Evolutionary conservation across 2,797 vertebrate species (phyloP), one percentile per base, ranked within the genome.

Genomic region (Gymnodraco acuticeps): DNA sequence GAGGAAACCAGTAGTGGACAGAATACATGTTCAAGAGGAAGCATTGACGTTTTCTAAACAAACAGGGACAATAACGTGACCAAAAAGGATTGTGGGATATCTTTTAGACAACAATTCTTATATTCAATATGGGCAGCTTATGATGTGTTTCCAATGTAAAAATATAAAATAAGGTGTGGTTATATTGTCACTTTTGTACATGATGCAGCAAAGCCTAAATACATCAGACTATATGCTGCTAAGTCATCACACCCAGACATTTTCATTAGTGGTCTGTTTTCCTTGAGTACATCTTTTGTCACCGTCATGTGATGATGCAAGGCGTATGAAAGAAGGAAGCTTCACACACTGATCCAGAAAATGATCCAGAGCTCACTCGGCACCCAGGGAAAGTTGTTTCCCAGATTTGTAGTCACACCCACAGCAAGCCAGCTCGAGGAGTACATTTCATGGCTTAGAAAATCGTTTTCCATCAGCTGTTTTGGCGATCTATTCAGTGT

Each of bases 341-440:
- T 38, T 2, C 46, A 63, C 3, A 12, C 17, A 75, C 42, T 65
- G 77, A 89, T 82, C 86, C 75, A 82, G 77, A 77, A 85, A 80
- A 82, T 52, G 51, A 27, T 50, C 17, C 11, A 2, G 64, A 69
- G 50, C 23, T 16, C 11, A 50, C 3, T 78, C 7, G 10, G 3
- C 51, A 9, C 48, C 9, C 31, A 56, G 54, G 50, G 70, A 80
- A 87, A 81, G 74, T 76, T 63, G 10, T 45, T 33, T 45, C 20
- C 31, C 53, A 1, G 4, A 13, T 61, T 33, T 20, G 6, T 11
- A 58, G 27, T 71, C 11, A 42, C 16, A 10, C 61, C 13, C 33
- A 48, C 42, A 42, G 16, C 19, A 54, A 38, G 42, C 51, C 42
- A 6, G 6, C 43, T 64, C 10, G 65, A 46, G 11, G 14, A 60